Evolutionary conservation across 2,888 invertebrate species (phyloP).

Genomic region (Copidosoma aretas): DNA sequence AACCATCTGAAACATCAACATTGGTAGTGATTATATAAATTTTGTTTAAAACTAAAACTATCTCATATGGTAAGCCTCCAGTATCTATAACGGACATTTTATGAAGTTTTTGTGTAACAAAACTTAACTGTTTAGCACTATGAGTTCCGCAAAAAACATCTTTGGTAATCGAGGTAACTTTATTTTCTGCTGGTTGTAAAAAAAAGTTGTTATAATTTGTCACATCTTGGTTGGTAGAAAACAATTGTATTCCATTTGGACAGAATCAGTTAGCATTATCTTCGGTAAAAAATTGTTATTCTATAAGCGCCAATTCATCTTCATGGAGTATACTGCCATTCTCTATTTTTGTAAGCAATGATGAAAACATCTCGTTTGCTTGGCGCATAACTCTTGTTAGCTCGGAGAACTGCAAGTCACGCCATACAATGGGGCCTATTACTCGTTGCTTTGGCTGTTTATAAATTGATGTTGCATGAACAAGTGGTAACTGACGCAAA

Average conservation of each 20-base stretch:
- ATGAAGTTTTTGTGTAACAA: no score
- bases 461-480: conserved; percentile 48
- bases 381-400: conserved; percentile 54
- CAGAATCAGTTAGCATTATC: conserved; percentile 41
- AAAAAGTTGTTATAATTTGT: no score
- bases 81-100: no score
- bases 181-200: no score
- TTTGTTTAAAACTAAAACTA: no score
- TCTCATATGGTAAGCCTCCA: no score
- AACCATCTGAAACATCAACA: no score
- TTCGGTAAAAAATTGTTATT: conserved; percentile 46
- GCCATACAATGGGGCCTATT: conserved; percentile 47
- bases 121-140: no score
- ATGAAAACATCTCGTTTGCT: conserved; percentile 51
- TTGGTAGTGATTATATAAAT: no score
- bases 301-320: conserved; percentile 45
- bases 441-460: conserved; percentile 45
- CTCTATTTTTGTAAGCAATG: conserved; percentile 52
- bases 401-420: conserved; percentile 49
- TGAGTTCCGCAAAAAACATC: no score
- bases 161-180: no score
- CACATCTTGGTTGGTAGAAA: conserved; percentile 42
- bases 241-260: conserved; percentile 46
- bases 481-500: conserved; percentile 56
- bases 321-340: conserved; percentile 43